These are phyloP conservation scores for Pteria penguin DNA, from an alignment of 2,888 invertebrate genomes.

Conservation along the genomic window DNA sequence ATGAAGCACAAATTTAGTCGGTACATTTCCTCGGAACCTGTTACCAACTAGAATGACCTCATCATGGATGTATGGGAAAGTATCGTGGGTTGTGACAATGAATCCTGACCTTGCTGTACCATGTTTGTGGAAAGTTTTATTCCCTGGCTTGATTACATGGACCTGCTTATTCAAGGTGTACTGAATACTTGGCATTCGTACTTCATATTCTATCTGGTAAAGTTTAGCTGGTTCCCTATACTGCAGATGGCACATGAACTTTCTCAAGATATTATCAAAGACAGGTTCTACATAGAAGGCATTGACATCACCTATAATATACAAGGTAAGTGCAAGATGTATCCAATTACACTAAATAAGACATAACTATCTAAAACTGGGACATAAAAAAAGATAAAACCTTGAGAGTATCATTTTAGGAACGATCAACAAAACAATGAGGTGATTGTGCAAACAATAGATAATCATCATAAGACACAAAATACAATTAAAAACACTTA, in stretches of 20 bases:
- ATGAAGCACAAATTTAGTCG: conserved; percentile 57
- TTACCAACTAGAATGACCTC: conserved; percentile 74
- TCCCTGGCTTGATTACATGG: conserved; percentile 46
- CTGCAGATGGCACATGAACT: conserved; percentile 74
- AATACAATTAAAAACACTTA: no score
- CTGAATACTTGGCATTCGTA: conserved; percentile 64
- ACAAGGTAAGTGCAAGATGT: no score
- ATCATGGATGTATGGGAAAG: conserved; percentile 55
- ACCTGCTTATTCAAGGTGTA: conserved; percentile 54
- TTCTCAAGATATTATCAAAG: conserved; percentile 61
- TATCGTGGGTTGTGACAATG: conserved; percentile 49
- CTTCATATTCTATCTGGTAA: conserved; percentile 73
- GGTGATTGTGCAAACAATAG: no score
- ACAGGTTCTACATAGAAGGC: conserved; percentile 73
- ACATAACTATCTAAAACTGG: no score
- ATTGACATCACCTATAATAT: conserved; percentile 71
- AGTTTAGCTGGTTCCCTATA: conserved; percentile 69
- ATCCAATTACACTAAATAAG: no score
- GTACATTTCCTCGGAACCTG: conserved; percentile 44
- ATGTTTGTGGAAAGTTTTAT: conserved; percentile 48
- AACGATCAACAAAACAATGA: no score
- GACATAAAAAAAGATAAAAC: no score
- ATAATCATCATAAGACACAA: no score
- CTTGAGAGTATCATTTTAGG: no score
- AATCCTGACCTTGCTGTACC: conserved; percentile 58